Conservation (phyloP, 1,140 invertebrate genomes). For the Lepidotrigona ventralis region DNA sequence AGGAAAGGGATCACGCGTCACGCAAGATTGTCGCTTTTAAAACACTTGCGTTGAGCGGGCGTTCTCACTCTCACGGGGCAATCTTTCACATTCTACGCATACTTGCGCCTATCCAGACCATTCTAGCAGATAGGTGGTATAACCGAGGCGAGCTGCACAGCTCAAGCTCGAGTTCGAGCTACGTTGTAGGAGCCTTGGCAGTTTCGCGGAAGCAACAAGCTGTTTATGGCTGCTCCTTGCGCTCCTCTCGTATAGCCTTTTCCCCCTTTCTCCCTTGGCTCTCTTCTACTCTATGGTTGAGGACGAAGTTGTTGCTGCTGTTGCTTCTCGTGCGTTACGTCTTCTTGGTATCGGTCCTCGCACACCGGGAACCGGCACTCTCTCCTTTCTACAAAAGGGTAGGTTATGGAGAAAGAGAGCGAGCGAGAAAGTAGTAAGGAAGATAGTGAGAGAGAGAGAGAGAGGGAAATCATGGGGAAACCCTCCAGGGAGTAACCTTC, state of each 20-base stretch:
- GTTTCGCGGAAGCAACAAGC: constrained; percentile 80
- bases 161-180: constrained; percentile 46
- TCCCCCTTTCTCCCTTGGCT: not conserved
- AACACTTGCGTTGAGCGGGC: not conserved
- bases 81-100: constrained; percentile 77
- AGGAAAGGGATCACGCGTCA: too few species aligned
- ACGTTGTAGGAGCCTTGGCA: constrained; percentile 57
- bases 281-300: constrained; percentile 21
- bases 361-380: not conserved
- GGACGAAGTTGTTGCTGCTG: constrained; percentile 31
- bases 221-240: constrained; percentile 78
- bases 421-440: constrained; percentile 37
- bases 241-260: constrained; percentile 51
- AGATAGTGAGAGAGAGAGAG: constrained; percentile 12
- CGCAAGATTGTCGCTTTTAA: not conserved
- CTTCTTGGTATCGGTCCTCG: constrained; percentile 32
- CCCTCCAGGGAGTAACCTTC: constrained; percentile 63
- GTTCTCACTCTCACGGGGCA: constrained; percentile 61
- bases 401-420: constrained; percentile 49
- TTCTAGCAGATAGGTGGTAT: constrained; percentile 61
- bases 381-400: constrained; percentile 24
- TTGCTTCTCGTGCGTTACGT: constrained; percentile 39
- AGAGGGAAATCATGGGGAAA: constrained; percentile 17
- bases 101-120: constrained; percentile 65
- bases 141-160: constrained; percentile 50